Conservation (phyloP, 2,888 invertebrate species). For the Ochropleura leucogaster region DNA sequence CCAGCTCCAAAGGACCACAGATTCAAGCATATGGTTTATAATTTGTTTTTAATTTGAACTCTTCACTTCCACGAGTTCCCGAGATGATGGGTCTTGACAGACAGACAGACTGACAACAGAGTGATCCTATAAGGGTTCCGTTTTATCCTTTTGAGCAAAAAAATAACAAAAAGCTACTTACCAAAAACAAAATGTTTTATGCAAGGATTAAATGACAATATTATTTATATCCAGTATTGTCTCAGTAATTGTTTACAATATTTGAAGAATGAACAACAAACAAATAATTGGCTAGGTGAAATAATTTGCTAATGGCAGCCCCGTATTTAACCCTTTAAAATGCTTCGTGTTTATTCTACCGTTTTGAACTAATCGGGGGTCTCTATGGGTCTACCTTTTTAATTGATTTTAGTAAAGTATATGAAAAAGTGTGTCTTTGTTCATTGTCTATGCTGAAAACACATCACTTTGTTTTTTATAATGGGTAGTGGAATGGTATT, state of each 20-base stretch:
- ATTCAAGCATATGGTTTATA: too few relatives aligned
- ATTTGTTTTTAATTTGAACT: too few relatives aligned
- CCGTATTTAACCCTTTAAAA: slow-evolving; percentile 32
- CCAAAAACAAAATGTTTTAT: background rate
- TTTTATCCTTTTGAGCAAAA: too few relatives aligned
- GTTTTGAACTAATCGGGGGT: slow-evolving; percentile 28
- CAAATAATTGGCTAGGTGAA: slow-evolving; percentile 1
- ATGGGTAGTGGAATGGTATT: background rate
- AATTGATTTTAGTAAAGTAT: slow-evolving; percentile 1
- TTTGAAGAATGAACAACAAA: slow-evolving; percentile 8
- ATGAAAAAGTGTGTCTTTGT: background rate
- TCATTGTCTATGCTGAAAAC: background rate
- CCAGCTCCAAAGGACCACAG: too few relatives aligned
- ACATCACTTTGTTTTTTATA: background rate
- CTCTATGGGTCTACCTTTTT: slow-evolving; percentile 10
- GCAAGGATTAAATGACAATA: background rate
- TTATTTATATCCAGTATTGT: background rate
- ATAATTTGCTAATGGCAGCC: slow-evolving; percentile 17
- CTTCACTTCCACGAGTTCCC: too few relatives aligned
- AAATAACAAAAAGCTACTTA: background rate
- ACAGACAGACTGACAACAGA: too few relatives aligned
- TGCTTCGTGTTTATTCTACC: slow-evolving; percentile 32
- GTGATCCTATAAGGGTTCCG: too few relatives aligned
- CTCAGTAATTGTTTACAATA: background rate
- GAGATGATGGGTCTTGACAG: too few relatives aligned